phyloP scores from a whole-genome alignment of 1,140 invertebrate genomes.

The Catajapyx aquilonaris region DNA sequence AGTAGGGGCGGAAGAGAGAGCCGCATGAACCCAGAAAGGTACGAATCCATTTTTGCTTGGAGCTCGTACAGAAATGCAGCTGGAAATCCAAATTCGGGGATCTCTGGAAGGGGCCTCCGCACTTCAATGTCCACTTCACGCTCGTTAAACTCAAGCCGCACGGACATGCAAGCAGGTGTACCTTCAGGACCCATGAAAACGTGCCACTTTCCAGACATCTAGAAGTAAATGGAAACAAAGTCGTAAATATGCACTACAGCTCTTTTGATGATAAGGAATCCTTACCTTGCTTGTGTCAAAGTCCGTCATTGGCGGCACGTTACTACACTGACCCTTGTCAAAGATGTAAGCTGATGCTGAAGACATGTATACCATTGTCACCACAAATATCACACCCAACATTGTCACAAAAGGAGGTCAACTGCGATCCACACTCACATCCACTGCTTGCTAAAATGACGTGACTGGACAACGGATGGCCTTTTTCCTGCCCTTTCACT shows the following conservation, averaged over 20 bases:
- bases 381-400: no score
- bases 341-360: not conserved
- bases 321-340: not conserved
- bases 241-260: not conserved
- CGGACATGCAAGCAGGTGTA: not conserved
- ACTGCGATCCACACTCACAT: no score
- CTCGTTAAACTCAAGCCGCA: not conserved
- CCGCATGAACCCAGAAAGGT: not conserved
- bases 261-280: no score
- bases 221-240: not conserved
- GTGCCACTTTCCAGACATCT: not conserved
- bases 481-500: no score
- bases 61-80: constrained; percentile 1
- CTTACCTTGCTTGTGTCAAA: constrained; percentile 1
- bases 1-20: no score
- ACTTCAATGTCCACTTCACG: not conserved
- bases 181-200: not conserved
- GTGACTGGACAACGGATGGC: no score
- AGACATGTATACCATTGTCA: no score
- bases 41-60: not conserved
- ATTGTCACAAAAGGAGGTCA: no score
- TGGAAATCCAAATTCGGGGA: not conserved
- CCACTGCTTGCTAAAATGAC: no score
- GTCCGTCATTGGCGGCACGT: not conserved
- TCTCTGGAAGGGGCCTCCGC: not conserved